Evolutionary conservation across 2,888 invertebrate species (phyloP), one percentile per base, ranked within the genome.

Genomic region (Ophonus ardosiacus): DNA sequence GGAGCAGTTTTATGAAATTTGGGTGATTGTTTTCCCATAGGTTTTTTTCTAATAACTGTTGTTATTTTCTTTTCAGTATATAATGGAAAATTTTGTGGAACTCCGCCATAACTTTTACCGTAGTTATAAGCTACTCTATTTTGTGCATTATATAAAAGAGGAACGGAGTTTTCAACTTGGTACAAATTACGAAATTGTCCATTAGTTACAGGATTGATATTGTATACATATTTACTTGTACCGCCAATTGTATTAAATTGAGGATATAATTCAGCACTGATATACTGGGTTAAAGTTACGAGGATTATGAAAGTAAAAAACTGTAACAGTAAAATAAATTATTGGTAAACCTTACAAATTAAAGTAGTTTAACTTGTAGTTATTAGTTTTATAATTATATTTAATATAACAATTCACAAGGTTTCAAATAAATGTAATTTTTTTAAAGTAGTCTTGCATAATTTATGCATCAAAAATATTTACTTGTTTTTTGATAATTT

Each of bases 151-250:
- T 63, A 8, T 0, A 63, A 7, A 18, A 38, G 5, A 31, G 65
- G 65, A 65, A 13, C 7, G 15, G 38, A 15, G 6, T n/a, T 68
- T 68, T 10, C 43, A 51, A 51, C 8, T 13, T 51, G 43, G 13
- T 51, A 51, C 8, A 68, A 31, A 68, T 38, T n/a, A 15, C 38
- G 7, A 38, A 24, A n/a, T 68, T 38, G 31, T 38, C 15, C 38
- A 24, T 15, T 15, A 38, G 13, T 4, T 6, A 15, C 0, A 13
- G 68, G 38, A 31, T 38, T n/a, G 3, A 38, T 68, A 15, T 38
- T 68, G 38, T 68, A 15, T n/a, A 24, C 68, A 68, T 68, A 38
- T 38, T 68, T 68, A 68, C 15, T 68, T n/a, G 31, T 21, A 38
- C 31, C 31, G 31, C 5, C 38, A 68, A 68, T 24, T 2, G 8